These are phyloP conservation scores for Gallinago nigripennis DNA, from an alignment of 2,797 vertebrate species.

Conservation along the genomic window DNA sequence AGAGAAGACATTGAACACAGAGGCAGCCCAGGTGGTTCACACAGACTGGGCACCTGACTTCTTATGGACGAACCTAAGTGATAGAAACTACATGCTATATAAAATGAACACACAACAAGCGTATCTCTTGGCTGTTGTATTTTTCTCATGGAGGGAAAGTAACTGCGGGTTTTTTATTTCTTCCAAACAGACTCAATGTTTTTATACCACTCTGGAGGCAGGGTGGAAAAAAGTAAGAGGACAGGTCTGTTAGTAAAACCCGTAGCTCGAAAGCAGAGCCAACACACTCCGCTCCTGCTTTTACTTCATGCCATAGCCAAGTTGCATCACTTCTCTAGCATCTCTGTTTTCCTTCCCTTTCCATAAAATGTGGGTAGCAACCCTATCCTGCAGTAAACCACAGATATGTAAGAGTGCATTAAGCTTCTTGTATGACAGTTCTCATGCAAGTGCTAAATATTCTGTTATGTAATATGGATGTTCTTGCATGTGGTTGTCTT, in stretches of 20 bases:
- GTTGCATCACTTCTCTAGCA: not conserved
- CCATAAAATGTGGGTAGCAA: constrained; percentile 22
- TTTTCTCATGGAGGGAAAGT: not conserved
- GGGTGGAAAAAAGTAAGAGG: not conserved
- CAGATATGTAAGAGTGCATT: constrained; percentile 35
- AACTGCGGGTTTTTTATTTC: not conserved
- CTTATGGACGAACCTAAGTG: not conserved
- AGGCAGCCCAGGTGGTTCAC: not conserved
- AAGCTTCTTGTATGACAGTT: constrained; percentile 44
- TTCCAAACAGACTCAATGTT: not conserved
- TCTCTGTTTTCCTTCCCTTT: constrained; percentile 17
- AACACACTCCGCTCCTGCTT: not conserved
- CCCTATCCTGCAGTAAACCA: constrained; percentile 13
- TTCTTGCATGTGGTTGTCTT: constrained; percentile 41
- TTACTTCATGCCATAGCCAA: not conserved
- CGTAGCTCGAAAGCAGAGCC: not conserved
- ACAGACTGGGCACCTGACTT: not conserved
- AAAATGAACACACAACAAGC: not conserved
- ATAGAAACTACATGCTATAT: not conserved
- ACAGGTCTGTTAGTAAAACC: not conserved
- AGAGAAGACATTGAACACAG: not conserved
- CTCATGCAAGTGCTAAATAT: constrained; percentile 57
- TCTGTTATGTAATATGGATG: constrained; percentile 46
- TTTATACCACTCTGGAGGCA: not conserved
- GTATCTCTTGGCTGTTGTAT: not conserved